Base-by-base conservation (phyloP, 1,140 invertebrate species). In the Heliothis subflexa region DNA sequence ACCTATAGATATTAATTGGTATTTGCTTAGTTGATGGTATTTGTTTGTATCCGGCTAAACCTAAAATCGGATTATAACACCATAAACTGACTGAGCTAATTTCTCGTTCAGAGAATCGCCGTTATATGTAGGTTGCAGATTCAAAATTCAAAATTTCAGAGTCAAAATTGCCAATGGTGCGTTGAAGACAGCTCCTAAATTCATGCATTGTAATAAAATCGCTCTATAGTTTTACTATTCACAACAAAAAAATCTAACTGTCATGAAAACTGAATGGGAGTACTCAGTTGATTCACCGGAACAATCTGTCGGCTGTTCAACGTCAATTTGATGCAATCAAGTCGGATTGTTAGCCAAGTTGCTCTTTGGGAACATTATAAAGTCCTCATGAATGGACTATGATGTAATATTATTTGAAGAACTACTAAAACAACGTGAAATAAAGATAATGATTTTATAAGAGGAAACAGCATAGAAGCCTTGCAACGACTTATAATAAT, bases 311-410 rank as follows among this genome's bases (percentile, higher is more conserved):
- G 86, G 87, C 88, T 83, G 89, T 86, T 90, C 85, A 81, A 80
- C 84, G 86, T 76, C 89, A 91, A 91, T 92, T 90, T 89, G 85
- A 80, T 68, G 82, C 85, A 91, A 89, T 90, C 85, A 88, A 81
- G 57, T 82, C 75, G 66, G 73, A 64, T 75, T 64, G 45, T 77
- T 81, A 50, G 18, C 79, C 70, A 79, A 81, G 71, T 68, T 64
- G 49, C 47, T 75, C 66, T 68, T 50, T 50, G 25, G 61, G 66
- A 71, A 45, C 54, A 73, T 59, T 62, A 62, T 62, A 62, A 47
- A 16, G 73, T 85, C 57, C 73, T 84, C 64, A 78, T 87, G 81
- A 88, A 85, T 89, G 83, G 81, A 83, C 75, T 79, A 28, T 84
- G 83, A 86, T 84, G 85, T 84, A 70, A 79, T 75, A 21, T 45